Percentiles rank a stretch among this genome's conserved stretches.
Conservation (phyloP, 1,140 invertebrate species). For the Phocides pigmalion region DNA sequence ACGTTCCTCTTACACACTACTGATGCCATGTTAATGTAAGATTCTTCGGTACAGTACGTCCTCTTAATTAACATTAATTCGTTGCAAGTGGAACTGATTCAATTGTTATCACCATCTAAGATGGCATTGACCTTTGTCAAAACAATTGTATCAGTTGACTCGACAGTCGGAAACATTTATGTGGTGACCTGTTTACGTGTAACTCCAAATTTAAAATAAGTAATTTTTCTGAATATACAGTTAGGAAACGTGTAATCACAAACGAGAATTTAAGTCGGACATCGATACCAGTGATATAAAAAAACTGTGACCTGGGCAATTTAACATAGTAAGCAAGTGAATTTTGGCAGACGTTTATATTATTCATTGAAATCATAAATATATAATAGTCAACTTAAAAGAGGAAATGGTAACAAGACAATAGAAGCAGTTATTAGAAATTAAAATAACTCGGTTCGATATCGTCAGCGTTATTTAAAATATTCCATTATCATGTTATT, state of each 20-base stretch:
- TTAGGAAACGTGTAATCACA: conserved; percentile 15
- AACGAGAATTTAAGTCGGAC: conserved; percentile 17
- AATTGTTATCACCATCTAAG: conserved; percentile 76
- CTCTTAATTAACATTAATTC: conserved; percentile 77
- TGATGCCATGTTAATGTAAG: conserved; percentile 20
- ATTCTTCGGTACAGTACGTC: conserved; percentile 8
- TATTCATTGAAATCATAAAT: not conserved
- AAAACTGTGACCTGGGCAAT: conserved; percentile 10
- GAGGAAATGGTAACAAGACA: too few relatives aligned
- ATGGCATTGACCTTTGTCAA: conserved; percentile 73
- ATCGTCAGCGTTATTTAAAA: too few relatives aligned
- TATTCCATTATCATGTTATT: not conserved
- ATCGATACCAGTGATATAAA: conserved; percentile 5
- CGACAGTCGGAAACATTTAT: conserved; percentile 28
- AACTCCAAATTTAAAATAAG: conserved; percentile 3
- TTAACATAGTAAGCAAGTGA: conserved; percentile 5
- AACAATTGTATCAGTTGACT: conserved; percentile 53
- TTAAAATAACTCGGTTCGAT: not conserved
- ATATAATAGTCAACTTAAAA: not conserved
- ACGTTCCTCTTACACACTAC: conserved; percentile 33
- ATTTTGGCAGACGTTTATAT: not conserved
- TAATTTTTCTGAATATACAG: conserved; percentile 23
- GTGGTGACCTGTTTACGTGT: conserved; percentile 24
- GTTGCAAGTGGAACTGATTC: conserved; percentile 81
- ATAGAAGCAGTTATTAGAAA: too few relatives aligned